Evolutionary conservation across 1,140 invertebrate genomes (phyloP).

Genomic region (Episyrphus balteatus): DNA sequence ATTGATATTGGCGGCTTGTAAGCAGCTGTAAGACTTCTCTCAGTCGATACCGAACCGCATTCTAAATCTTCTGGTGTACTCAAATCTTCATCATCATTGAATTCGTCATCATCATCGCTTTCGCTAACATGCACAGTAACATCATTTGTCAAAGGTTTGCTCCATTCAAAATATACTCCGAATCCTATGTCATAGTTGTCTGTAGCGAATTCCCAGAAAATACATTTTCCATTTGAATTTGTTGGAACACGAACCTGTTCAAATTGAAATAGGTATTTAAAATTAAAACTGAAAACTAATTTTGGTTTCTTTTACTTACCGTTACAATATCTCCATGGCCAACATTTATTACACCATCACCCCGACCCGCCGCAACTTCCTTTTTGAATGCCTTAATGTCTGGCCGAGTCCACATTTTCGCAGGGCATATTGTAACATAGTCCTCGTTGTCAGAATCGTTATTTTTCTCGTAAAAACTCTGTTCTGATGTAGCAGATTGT

Average conservation of each 20-base stretch:
- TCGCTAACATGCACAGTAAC: conserved; percentile 83
- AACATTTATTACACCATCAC: conserved; percentile 78
- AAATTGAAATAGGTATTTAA: too few relatives aligned
- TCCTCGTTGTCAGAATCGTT: conserved; percentile 38
- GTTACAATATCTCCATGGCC: conserved; percentile 97
- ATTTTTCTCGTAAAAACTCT: neutral
- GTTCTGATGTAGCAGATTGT: conserved; percentile 3
- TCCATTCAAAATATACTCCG: conserved; percentile 98
- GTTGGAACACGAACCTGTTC: conserved; percentile 85
- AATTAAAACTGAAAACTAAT: neutral
- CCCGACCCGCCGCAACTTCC: conserved; percentile 78
- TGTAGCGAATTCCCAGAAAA: conserved; percentile 99
- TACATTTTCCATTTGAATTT: conserved; percentile 80
- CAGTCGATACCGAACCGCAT: conserved; percentile 32
- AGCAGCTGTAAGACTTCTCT: conserved; percentile 16
- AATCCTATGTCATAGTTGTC: conserved; percentile 98
- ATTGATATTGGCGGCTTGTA: conserved; percentile 55
- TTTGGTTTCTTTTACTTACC: conserved; percentile 25
- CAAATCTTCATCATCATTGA: conserved; percentile 48
- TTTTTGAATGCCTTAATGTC: conserved; percentile 89
- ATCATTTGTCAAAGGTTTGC: conserved; percentile 69
- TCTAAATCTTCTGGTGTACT: conserved; percentile 38
- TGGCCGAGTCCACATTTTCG: conserved; percentile 90
- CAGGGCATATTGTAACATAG: conserved; percentile 52
- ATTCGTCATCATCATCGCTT: conserved; percentile 59